These are phyloP conservation scores for Acanthochromis polyacanthus DNA, from an alignment of 2,113 vertebrate species.

Conservation along the genomic window DNA sequence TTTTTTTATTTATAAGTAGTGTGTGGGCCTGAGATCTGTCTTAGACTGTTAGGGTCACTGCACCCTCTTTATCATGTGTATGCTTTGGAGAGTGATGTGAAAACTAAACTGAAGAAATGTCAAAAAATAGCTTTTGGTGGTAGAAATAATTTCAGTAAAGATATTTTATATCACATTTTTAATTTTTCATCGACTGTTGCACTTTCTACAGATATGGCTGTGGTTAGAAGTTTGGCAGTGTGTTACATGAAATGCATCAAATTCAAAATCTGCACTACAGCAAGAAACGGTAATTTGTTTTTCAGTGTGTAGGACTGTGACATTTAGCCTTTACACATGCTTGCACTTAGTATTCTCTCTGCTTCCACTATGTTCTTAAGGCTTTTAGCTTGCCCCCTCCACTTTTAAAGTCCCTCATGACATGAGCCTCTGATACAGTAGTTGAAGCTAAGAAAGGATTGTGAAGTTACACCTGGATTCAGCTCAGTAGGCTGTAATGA, in stretches of 20 bases:
- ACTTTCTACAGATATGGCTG: not conserved
- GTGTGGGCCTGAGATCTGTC: slow-evolving; percentile 13
- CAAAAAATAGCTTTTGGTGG: not conserved
- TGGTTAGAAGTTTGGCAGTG: not conserved
- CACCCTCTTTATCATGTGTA: not conserved
- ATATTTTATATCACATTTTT: not conserved
- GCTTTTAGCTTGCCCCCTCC: not conserved
- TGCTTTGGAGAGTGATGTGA: slow-evolving; percentile 9
- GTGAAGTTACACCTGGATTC: not conserved
- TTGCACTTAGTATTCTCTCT: not conserved
- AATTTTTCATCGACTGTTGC: not conserved
- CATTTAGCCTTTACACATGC: not conserved
- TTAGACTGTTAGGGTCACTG: not conserved
- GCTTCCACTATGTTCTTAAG: not conserved
- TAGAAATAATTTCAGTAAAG: not conserved
- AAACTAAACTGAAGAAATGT: not conserved
- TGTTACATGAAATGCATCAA: too few species aligned
- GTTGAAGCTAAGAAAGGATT: not conserved
- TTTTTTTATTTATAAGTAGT: slow-evolving; percentile 11
- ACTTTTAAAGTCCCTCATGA: not conserved
- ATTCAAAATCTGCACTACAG: slow-evolving; percentile 1
- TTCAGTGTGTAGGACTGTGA: not conserved
- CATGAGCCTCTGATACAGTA: not conserved
- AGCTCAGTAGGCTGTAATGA: not conserved
- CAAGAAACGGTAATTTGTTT: not conserved